A percentile compares a stretch with the other conserved stretches of the same genome.
These are phyloP conservation scores for Chiloscyllium punctatum DNA, from an alignment of 2,797 vertebrate genomes.

Conservation along the genomic window DNA sequence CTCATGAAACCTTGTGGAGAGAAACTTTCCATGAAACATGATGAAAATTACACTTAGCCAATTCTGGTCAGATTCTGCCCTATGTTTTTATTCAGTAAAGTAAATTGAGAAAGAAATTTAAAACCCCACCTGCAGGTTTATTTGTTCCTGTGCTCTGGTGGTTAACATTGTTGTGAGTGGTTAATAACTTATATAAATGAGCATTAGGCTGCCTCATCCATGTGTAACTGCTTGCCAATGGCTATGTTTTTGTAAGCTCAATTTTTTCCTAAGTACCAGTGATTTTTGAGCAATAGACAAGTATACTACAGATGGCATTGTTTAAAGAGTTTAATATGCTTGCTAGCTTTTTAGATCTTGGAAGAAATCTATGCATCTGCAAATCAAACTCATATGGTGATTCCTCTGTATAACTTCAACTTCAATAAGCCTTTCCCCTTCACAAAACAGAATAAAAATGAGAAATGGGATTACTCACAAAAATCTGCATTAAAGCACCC, in stretches of 20 bases:
- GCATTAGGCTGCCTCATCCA: slow-evolving; percentile 23
- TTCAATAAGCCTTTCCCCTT: slow-evolving; percentile 15
- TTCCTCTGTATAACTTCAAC: slow-evolving; percentile 19
- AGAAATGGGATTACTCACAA: slow-evolving; percentile 31
- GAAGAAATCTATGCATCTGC: not conserved
- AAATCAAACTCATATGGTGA: slow-evolving; percentile 37
- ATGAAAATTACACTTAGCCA: too few relatives aligned
- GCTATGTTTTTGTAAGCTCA: slow-evolving; percentile 25
- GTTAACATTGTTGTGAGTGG: slow-evolving; percentile 21
- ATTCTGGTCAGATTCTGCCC: too few relatives aligned
- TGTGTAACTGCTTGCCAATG: slow-evolving; percentile 24
- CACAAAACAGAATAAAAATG: slow-evolving; percentile 22
- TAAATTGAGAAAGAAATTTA: not conserved
- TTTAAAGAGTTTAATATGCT: slow-evolving; percentile 35
- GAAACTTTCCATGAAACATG: too few relatives aligned
- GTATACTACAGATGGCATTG: slow-evolving; percentile 31
- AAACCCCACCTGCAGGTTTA: not conserved
- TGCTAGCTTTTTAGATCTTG: slow-evolving; percentile 17
- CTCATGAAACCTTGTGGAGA: too few relatives aligned
- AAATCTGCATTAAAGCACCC: not conserved
- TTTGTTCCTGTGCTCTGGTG: not conserved
- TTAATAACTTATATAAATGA: slow-evolving; percentile 26
- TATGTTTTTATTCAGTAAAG: not conserved
- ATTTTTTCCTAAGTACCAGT: slow-evolving; percentile 26
- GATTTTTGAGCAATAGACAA: slow-evolving; percentile 28